Base-by-base conservation (phyloP, 2,797 vertebrate species). In the Glyptemys insculpta region DNA sequence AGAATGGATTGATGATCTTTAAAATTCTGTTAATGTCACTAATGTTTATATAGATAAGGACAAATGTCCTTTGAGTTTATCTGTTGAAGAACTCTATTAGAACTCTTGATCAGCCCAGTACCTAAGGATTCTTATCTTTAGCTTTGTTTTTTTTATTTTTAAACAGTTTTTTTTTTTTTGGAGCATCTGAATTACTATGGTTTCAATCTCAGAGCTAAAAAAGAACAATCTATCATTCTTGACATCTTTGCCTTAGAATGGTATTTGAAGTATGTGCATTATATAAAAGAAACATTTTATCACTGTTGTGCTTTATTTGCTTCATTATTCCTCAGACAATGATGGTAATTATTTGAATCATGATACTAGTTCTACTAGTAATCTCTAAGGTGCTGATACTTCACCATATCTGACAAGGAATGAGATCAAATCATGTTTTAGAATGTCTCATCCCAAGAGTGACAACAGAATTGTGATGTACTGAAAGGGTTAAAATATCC, bases 401-500 rank as follows among this genome's bases (percentile, higher is more conserved):
- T 87, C 79, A 44, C 53, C 2, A 37, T 21, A 59, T 44, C 5
- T 52, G 37, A 79, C 6, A 82, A 91, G 83, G 81, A 52, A 41
- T 78, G 78, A 31, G 2, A 88, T 57, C 52, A 57, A 57, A 57
- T 57, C 27, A 57, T 57, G 56, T 29, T 57, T 14, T 57, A 57
- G 27, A 29, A 57, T 57, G 56, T 57, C 54, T 52, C 59, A 86
- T 82, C 27, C 25, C 68, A 86, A 76, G 37, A 79, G 21, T 2
- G 2, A 18, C 34, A 95, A 34, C 4, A 90, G 49, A 85, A 56
- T 15, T 76, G 14, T 50, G 68, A 91, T 12, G 4, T 53, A 54
- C 74, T 82, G 14, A 47, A 83, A 88, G 15, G 19, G 34, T 85
- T 94, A 95, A 94, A 91, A 81, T 89, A 93, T 34, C 54, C 21